Conservation (phyloP, 2,113 vertebrate genomes). For the Misgurnus mizolepis region DNA sequence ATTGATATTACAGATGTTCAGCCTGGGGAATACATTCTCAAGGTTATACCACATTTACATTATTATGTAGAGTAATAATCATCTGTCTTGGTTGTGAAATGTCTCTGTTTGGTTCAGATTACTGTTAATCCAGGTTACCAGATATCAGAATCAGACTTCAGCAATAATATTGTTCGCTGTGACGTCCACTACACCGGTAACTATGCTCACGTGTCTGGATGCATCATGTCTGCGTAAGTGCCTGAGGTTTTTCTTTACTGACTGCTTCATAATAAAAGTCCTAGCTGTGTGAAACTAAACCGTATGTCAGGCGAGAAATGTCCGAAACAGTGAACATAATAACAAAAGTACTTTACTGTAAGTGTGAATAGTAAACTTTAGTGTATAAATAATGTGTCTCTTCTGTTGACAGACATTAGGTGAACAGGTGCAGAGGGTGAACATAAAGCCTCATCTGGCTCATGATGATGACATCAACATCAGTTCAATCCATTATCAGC, state of each 20-base stretch:
- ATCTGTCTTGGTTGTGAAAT: background rate
- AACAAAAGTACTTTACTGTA: no score
- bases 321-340: no score
- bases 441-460: no score
- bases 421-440: no score
- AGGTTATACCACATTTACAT: constrained; percentile 60
- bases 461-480: no score
- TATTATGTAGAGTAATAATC: background rate
- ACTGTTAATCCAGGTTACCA: constrained; percentile 77
- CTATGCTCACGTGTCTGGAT: constrained; percentile 72
- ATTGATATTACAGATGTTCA: constrained; percentile 75
- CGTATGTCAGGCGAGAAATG: no score
- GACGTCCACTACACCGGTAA: constrained; percentile 78
- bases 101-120: constrained; percentile 61
- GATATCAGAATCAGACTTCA: constrained; percentile 78
- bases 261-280: no score
- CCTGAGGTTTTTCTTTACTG: no score
- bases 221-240: constrained; percentile 69
- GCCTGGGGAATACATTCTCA: constrained; percentile 75
- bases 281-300: no score
- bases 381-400: no score
- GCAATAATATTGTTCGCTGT: constrained; percentile 78
- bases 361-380: no score
- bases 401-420: constrained; percentile 14
- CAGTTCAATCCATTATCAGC: no score